phyloP scores from a whole-genome alignment of 2,797 vertebrate genomes.

The Mastacembelus armatus region DNA sequence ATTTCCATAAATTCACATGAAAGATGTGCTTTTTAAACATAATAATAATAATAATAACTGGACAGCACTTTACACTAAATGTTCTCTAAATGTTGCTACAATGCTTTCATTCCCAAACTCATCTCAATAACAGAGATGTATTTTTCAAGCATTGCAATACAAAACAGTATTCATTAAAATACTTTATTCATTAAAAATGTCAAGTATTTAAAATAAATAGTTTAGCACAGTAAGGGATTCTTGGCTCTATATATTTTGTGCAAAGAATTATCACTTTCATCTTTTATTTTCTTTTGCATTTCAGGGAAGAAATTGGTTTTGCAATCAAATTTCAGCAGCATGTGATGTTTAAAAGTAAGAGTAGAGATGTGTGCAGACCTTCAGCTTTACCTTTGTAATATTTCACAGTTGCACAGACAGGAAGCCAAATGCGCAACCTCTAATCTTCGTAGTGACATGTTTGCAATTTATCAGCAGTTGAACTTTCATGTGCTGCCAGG shows the following conservation, averaged over 20 bases:
- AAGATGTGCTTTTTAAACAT: background rate
- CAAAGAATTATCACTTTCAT: background rate
- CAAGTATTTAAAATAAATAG: no score
- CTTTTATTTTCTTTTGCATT: background rate
- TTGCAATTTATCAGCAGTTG: background rate
- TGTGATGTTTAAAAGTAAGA: no score
- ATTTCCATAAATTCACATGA: no score
- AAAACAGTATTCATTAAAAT: no score
- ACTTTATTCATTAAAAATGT: no score
- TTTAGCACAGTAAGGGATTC: no score
- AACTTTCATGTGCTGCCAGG: background rate
- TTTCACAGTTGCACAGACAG: background rate
- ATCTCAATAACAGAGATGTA: background rate
- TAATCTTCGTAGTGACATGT: background rate
- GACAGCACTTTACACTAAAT: background rate
- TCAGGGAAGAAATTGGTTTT: no score
- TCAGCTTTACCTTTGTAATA: background rate
- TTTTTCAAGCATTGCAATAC: no score
- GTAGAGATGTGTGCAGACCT: background rate
- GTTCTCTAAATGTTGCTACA: background rate
- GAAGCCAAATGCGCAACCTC: background rate
- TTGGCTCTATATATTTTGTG: background rate
- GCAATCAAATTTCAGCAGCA: no score
- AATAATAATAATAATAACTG: background rate
- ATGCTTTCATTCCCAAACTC: background rate